Evolutionary conservation across 2,888 invertebrate species (phyloP), one percentile per base, ranked within the genome.

Genomic region (Diarsia mendica): DNA sequence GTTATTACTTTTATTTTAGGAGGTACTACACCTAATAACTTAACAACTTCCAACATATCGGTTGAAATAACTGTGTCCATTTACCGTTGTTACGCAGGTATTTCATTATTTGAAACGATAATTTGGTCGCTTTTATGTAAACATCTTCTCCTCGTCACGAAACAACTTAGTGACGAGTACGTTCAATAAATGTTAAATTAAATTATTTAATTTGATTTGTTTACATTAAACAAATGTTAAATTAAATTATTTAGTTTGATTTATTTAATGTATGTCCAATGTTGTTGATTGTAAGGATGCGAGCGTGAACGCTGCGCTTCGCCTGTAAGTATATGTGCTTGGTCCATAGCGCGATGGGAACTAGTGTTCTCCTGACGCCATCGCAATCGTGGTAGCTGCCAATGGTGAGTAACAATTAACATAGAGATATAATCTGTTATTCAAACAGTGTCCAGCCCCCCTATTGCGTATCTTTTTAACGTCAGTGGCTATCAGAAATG

Each of bases 401-500:
- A 3, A 60, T 15, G n/a, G 13, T 46, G 33, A 58, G 74, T 23
- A 51, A 23, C 51, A 18, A 33, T 20, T 48, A 55, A 64, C 75
- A 9, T 64, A 20, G 4, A 63, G n/a, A 64, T 77, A 73, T 55
- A 44, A 44, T 63, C 48, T 44, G 48, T 28, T 53, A 20, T 44
- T 53, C 73, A 63, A 76, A 63, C 53, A 48, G 39, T 44, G 53
- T 53, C 61, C 18, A n/a, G n/a, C n/a, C n/a, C n/a, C n/a, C n/a
- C n/a, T n/a, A n/a, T n/a, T n/a, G n/a, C n/a, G n/a, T n/a, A n/a
- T n/a, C n/a, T n/a, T n/a, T n/a, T n/a, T n/a, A n/a, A n/a, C n/a
- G n/a, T n/a, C n/a, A n/a, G n/a, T n/a, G n/a, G n/a, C n/a, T n/a
- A n/a, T n/a, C n/a, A n/a, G n/a, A n/a, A n/a, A n/a, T n/a, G n/a